A percentile compares a stretch with the other conserved stretches of the same genome.
Evolutionary conservation across 2,888 invertebrate genomes (phyloP).

Genomic region (Mechanitis mazaeus): DNA sequence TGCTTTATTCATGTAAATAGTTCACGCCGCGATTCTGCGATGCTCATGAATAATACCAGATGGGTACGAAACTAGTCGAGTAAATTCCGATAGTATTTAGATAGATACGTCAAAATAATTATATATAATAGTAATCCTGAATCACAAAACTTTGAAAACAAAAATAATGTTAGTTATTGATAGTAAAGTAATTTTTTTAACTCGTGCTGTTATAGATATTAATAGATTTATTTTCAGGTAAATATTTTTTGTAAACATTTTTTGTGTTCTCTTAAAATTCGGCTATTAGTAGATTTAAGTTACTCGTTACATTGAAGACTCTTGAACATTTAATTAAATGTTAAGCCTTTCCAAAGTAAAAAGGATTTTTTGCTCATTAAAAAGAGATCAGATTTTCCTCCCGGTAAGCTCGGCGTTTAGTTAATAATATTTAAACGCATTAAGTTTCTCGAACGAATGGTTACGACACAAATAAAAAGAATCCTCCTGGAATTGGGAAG

Average conservation of each 20-base stretch:
- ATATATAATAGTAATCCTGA: too few species aligned
- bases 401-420: conserved; percentile 31
- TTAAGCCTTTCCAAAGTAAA: conserved; percentile 27
- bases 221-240: too few species aligned
- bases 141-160: too few species aligned
- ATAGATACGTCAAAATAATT: too few species aligned
- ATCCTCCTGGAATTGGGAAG: conserved; percentile 40
- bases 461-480: conserved; percentile 48
- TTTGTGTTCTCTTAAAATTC: conserved; percentile 11
- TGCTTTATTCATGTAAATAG: too few species aligned
- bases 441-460: conserved; percentile 40
- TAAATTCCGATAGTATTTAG: too few species aligned
- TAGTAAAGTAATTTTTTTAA: too few species aligned
- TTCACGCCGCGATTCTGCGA: too few species aligned
- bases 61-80: too few species aligned
- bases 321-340: conserved; percentile 29
- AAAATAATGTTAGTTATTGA: too few species aligned
- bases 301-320: conserved; percentile 27
- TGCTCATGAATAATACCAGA: too few species aligned
- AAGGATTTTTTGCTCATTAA: conserved; percentile 32
- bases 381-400: conserved; percentile 35
- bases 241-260: neutral
- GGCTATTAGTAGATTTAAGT: conserved; percentile 28
- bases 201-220: too few species aligned
- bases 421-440: conserved; percentile 33